Conservation (phyloP, 1,140 invertebrate species). For the Mamestra configurata region DNA sequence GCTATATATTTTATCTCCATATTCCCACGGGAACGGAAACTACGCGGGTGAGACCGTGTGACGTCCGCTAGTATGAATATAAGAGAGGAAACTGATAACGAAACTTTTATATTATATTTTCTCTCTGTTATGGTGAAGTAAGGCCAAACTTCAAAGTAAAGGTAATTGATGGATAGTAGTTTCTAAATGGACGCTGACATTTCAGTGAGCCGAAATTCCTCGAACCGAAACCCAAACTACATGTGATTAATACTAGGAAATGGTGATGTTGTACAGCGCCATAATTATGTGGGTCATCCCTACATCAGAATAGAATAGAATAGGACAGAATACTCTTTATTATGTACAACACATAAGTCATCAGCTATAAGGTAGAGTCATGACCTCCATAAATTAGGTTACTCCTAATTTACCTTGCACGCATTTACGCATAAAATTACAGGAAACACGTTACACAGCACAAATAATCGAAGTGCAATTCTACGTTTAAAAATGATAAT, state of each 20-base stretch:
- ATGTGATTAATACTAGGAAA: neutral
- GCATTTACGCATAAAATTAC: neutral
- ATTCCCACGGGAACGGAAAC: no score
- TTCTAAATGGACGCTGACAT: neutral
- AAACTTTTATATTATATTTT: neutral
- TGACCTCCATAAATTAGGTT: neutral
- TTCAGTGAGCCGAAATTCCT: neutral
- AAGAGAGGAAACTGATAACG: no score
- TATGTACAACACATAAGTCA: no score
- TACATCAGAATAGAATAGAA: no score
- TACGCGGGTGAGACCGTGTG: no score
- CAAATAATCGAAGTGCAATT: neutral
- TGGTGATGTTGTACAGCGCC: neutral
- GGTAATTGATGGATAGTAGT: neutral
- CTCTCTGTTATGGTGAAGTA: neutral
- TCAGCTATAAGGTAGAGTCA: neutral
- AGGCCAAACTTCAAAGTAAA: neutral
- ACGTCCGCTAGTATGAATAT: no score
- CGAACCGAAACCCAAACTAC: neutral
- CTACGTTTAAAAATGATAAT: conserved; percentile 31
- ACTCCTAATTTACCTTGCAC: neutral
- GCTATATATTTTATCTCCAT: no score
- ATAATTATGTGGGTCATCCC: neutral
- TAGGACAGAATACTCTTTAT: no score
- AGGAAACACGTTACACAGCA: neutral